Conservation (phyloP, 1,140 invertebrate genomes). For the Meteorus sp. region DNA sequence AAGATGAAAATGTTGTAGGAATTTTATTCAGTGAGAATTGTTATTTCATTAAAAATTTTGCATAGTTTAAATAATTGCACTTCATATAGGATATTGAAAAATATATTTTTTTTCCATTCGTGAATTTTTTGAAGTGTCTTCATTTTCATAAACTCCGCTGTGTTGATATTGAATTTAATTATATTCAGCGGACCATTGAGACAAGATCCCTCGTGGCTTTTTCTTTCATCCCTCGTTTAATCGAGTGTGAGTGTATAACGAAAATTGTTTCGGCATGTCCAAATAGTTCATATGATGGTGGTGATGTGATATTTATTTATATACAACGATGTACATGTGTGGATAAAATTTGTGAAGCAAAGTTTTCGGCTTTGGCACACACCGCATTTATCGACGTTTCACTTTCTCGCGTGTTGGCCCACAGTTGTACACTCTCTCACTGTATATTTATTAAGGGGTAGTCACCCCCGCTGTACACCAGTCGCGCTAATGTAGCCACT, state of each 20-base stretch:
- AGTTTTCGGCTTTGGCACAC: too few relatives aligned
- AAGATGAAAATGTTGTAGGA: too few relatives aligned
- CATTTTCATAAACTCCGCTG: too few relatives aligned
- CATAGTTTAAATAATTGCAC: too few relatives aligned
- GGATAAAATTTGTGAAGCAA: too few relatives aligned
- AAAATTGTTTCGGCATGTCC: slow-evolving; percentile 14
- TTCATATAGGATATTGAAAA: too few relatives aligned
- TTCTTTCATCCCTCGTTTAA: slow-evolving; percentile 5
- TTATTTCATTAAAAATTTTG: too few relatives aligned
- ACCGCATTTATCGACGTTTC: not conserved
- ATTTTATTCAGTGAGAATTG: too few relatives aligned
- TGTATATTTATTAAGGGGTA: not conserved
- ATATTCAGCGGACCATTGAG: not conserved
- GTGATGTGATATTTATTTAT: too few relatives aligned
- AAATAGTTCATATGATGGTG: too few relatives aligned
- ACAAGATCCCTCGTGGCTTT: not conserved
- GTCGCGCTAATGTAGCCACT: slow-evolving; percentile 44
- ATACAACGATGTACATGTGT: not conserved
- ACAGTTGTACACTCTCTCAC: too few relatives aligned
- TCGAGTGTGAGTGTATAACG: not conserved
- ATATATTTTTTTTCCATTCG: not conserved
- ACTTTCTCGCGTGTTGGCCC: not conserved
- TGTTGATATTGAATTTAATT: slow-evolving; percentile 3
- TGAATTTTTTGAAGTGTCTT: not conserved
- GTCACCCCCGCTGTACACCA: slow-evolving; percentile 32